Base-by-base conservation (phyloP, 35 echinoderm and acorn worm species). In the Ophioderma brevispina region DNA sequence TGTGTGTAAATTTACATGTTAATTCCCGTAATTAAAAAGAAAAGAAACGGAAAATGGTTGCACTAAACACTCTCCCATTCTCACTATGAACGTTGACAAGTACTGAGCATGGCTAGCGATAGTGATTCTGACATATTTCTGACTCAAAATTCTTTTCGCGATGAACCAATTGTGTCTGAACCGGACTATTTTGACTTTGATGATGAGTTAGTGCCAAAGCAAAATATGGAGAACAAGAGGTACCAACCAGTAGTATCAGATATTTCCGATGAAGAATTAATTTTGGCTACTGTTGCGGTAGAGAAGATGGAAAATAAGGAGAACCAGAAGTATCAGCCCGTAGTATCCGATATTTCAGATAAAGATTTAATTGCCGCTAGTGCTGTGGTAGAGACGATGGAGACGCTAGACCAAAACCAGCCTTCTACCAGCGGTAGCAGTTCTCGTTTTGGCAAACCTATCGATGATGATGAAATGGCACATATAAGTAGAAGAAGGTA, bases 341-440 rank as follows among this genome's bases (percentile, higher is more conserved):
- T 84, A 55, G 82, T 84, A 6, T 84, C 46, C 1, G 43, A 84
- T 32, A 56, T 84, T 84, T 52, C 43, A 25, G 82, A 52, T 36
- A 49, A 84, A 6, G 82, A 56, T 30, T n/a, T 84, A 10, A 4
- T 84, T 6, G 40, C 82, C 2, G 82, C 82, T 8, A 55, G 42
- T 32, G 14, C 59, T 19, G 40, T 32, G 1, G 17, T 56, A 13
- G 28, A 55, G 40, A 1, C 39, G 41, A 31, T 31, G 40, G 43
- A 84, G 32, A 33, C 21, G 46, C 46, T 8, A 52, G 46, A n/a
- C n/a, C n/a, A n/a, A n/a, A n/a, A n/a, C n/a, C n/a, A n/a, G n/a
- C n/a, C n/a, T n/a, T n/a, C n/a, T 52, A 52, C 46, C 8, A 11
- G 8, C 46, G 21, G 21, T 11, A 52, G 21, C 8, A 52, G 8